Conservation (phyloP, 1,140 invertebrate genomes). For the Himalopsyche phryganea region DNA sequence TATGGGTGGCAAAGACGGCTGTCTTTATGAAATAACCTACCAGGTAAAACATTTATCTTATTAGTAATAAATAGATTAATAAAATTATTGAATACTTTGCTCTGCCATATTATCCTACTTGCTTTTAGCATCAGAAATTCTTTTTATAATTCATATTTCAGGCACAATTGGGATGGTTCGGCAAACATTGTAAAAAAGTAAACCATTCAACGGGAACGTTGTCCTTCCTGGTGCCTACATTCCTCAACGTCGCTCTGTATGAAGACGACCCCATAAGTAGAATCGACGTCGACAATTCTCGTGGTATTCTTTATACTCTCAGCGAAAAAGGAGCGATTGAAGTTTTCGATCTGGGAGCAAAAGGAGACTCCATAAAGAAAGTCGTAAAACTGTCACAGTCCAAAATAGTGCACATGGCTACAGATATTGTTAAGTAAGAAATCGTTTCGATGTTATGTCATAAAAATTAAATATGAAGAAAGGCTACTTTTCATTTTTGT, state of each 20-base stretch:
- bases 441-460: no score
- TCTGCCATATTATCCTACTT: neutral
- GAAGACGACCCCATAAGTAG: slow-evolving; percentile 88
- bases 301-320: slow-evolving; percentile 87
- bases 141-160: slow-evolving; percentile 40
- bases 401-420: slow-evolving; percentile 72
- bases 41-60: slow-evolving; percentile 59
- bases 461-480: neutral
- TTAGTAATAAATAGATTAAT: no score
- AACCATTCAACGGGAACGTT: slow-evolving; percentile 88
- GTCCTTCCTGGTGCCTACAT: slow-evolving; percentile 88
- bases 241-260: slow-evolving; percentile 76
- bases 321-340: slow-evolving; percentile 79
- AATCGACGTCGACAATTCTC: slow-evolving; percentile 85
- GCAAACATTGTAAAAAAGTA: slow-evolving; percentile 90
- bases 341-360: slow-evolving; percentile 84
- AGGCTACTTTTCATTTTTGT: neutral
- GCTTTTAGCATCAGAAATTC: neutral
- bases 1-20: slow-evolving; percentile 91
- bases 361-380: slow-evolving; percentile 68
- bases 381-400: slow-evolving; percentile 76
- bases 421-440: slow-evolving; percentile 72
- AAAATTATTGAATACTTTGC: no score
- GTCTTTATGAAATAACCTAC: slow-evolving; percentile 93
- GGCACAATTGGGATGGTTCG: slow-evolving; percentile 88